Conservation (phyloP, 2,113 vertebrate genomes). For the Calidris pygmaea region DNA sequence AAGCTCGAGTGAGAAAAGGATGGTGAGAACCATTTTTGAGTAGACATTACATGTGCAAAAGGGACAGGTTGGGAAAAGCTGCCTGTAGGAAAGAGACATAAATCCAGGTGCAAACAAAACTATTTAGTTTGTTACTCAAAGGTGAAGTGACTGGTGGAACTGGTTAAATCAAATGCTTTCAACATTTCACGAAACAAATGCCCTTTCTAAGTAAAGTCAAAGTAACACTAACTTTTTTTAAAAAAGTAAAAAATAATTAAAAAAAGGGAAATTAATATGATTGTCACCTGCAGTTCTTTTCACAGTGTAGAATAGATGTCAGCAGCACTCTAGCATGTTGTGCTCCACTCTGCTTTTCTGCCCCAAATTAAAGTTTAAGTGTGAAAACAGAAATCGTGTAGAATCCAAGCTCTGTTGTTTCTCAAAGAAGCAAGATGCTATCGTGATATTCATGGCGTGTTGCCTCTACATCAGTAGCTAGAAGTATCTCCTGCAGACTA, state of each 20-base stretch:
- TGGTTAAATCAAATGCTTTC: background rate
- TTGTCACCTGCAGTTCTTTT: background rate
- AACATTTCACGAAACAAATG: background rate
- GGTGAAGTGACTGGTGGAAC: background rate
- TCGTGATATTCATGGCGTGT: fast-evolving
- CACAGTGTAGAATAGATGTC: background rate
- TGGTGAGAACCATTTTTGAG: background rate
- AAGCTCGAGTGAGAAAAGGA: background rate
- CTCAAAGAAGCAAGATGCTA: background rate
- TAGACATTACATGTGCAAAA: background rate
- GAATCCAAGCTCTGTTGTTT: background rate
- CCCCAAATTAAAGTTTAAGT: background rate
- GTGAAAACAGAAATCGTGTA: background rate
- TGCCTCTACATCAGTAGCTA: background rate
- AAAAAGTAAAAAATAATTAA: background rate
- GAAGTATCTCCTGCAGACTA: background rate
- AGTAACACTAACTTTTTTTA: background rate
- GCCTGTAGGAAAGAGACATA: background rate
- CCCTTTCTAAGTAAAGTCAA: background rate
- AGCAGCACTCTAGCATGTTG: background rate
- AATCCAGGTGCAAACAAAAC: background rate
- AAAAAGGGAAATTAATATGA: background rate
- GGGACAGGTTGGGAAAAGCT: background rate
- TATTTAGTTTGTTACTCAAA: background rate
- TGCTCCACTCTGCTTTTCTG: background rate